Evolutionary conservation across 1,140 invertebrate species (phyloP).

Genomic region (Panulirus ornatus): DNA sequence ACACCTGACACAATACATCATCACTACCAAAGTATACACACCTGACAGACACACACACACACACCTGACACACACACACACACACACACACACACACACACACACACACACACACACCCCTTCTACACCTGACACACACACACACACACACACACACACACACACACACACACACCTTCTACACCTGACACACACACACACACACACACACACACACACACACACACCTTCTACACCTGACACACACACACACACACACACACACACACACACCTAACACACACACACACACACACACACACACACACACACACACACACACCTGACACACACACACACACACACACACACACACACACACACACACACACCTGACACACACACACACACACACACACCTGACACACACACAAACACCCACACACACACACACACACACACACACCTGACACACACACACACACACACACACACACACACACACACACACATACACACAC

Average conservation of each 20-base stretch:
- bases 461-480: conserved; percentile 31
- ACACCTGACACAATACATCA: no score
- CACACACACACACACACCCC: conserved; percentile 29
- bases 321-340: background rate
- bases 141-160: conserved; percentile 18
- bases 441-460: no score
- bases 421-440: no score
- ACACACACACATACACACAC: conserved; percentile 20
- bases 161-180: no score
- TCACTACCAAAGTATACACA: no score
- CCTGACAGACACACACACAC: conserved; percentile 9
- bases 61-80: conserved; percentile 27
- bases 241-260: background rate
- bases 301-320: conserved; percentile 11
- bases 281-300: conserved; percentile 26
- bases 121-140: background rate
- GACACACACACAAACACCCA: no score
- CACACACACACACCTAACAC: no score
- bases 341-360: background rate
- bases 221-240: no score
- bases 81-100: conserved; percentile 30
- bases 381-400: no score
- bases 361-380: background rate
- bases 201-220: conserved; percentile 1
- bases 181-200: background rate